Evolutionary conservation across 2,797 vertebrate genomes (phyloP).

Genomic region (Danio jaintianensis): DNA sequence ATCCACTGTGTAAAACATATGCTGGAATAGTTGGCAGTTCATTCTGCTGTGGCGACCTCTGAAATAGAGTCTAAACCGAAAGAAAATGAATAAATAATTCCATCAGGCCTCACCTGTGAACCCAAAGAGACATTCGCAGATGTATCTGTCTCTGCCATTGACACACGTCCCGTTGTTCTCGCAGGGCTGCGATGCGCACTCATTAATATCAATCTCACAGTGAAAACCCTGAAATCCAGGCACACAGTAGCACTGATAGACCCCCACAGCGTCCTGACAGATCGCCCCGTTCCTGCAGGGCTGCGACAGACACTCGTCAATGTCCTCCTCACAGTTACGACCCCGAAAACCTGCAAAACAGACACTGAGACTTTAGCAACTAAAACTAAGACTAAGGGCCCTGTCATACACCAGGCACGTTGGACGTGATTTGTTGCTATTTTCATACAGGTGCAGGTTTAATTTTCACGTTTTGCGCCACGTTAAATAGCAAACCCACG

Average conservation of each 20-base stretch:
- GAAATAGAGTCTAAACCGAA: no score
- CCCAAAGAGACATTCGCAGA: conserved; percentile 84
- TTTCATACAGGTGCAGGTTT: no score
- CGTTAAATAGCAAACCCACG: no score
- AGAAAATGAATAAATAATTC: no score
- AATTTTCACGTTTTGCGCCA: no score
- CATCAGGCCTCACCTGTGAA: conserved; percentile 82
- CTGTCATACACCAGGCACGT: no score
- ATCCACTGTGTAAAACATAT: no score
- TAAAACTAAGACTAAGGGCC: no score
- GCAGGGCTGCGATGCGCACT: conserved; percentile 93
- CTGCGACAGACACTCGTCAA: conserved; percentile 81
- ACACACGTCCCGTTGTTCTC: conserved; percentile 87
- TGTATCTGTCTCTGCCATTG: conserved; percentile 88
- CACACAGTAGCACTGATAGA: conserved; percentile 92
- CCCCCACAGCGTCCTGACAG: conserved; percentile 79
- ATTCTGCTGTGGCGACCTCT: no score
- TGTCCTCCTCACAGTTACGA: conserved; percentile 76
- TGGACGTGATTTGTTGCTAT: no score
- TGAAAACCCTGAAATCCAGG: conserved; percentile 93
- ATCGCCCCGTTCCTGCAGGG: conserved; percentile 94
- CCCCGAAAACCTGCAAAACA: conserved; percentile 82
- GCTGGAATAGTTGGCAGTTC: no score
- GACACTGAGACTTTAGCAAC: no score
- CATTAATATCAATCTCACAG: conserved; percentile 96